Base-by-base conservation (phyloP, 37 sponge, comb jelly and placozoan genomes). In the Ephydatia muelleri region DNA sequence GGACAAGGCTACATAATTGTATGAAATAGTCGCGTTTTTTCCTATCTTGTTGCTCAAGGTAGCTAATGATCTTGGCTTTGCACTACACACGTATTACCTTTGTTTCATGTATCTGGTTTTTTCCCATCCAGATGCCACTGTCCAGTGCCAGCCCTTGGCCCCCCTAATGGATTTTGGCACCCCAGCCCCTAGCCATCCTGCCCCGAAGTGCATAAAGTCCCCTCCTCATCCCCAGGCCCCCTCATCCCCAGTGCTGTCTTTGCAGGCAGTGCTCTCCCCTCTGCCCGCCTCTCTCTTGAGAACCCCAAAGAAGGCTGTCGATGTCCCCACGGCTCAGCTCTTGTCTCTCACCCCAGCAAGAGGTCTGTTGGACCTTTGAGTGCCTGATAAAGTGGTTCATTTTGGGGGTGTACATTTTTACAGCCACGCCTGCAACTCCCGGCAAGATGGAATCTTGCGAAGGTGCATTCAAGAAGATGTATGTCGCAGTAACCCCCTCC, bases 401-500 rank as follows among this genome's bases (percentile, higher is more conserved):
- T 71, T 5, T 26, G 57, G 9, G 57, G 1, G 57, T 57, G 57
- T 57, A 21, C 19, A 14, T 1, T 16, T 57, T 14, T 57, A 21
- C 16, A 21, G 9, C 47, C 8, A 43, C 16, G 57, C 57, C 57
- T 57, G 1, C 31, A 26, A 32, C 29, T 32, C 74, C 32, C 13
- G 0, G 2, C 21, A 77, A 39, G 43, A 5, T 30, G 3, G 39
- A 29, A 43, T 5, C 36, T 39, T 21, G 28, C 28, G 73, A 82
- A 27, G 75, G 84, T 11, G 84, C 84, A 0, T 83, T 72, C 33
- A 32, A 49, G 2, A 30, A 30, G 4, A 74, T 33, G 74, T 73
- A 32, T 29, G 75, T 83, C 2, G 43, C 73, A 29, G 34, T 83
- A 36, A 83, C 73, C 28, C 75, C 84, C 0, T 74, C 84, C 2